phyloP scores from a whole-genome alignment of 2,888 invertebrate species.

The Escarpia spicata region DNA sequence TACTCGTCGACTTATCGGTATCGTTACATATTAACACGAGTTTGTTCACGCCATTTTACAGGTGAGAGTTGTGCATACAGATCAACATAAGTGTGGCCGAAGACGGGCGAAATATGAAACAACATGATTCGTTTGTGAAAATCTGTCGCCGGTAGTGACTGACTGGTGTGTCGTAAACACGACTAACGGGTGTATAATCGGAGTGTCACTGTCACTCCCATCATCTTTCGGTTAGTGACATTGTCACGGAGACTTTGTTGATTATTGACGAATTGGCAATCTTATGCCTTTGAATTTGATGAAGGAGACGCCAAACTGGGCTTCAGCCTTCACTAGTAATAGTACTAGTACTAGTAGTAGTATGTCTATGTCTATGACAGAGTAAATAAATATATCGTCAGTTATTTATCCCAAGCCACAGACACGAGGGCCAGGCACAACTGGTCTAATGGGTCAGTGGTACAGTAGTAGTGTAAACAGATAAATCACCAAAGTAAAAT shows the following conservation, averaged over 20 bases:
- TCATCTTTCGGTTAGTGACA: not conserved
- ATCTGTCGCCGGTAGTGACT: not conserved
- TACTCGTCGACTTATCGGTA: not conserved
- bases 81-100: not conserved
- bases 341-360: not conserved
- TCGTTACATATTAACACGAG: not conserved
- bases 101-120: not conserved
- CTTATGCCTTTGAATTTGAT: not conserved
- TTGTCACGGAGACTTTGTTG: not conserved
- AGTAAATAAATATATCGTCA: not conserved
- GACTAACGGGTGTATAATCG: not conserved
- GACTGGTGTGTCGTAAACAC: not conserved
- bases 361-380: too few relatives aligned
- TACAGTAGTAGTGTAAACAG: too few relatives aligned
- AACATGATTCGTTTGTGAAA: conserved; percentile 1
- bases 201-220: not conserved
- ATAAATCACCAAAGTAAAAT: too few relatives aligned
- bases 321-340: not conserved
- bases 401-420: not conserved
- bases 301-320: not conserved
- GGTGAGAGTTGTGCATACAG: not conserved
- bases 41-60: conserved; percentile 4
- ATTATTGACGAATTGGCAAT: not conserved
- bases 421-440: not conserved
- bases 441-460: not conserved